These are phyloP conservation scores for Abrostola tripartita DNA, from an alignment of 2,888 invertebrate species.

Conservation along the genomic window DNA sequence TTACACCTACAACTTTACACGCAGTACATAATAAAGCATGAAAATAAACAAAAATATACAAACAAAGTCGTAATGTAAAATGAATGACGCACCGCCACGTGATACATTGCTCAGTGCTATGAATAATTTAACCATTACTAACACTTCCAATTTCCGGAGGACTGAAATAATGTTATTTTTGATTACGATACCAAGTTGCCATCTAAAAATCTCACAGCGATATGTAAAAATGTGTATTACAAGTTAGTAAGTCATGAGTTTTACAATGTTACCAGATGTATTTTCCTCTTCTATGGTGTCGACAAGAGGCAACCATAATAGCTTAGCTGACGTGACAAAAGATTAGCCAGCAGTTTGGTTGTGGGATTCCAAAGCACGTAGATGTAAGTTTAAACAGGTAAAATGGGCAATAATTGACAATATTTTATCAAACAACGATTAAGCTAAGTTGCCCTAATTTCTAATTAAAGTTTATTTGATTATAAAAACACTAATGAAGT, in stretches of 20 bases:
- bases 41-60: constrained; percentile 7
- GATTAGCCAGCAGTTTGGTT: no score
- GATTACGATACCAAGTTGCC: constrained; percentile 52
- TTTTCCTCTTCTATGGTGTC: no score
- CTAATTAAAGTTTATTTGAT: no score
- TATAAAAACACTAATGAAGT: no score
- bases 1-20: neutral
- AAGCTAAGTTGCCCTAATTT: no score
- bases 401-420: no score
- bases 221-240: constrained; percentile 6
- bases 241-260: neutral
- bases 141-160: constrained; percentile 71
- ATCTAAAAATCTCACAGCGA: constrained; percentile 12
- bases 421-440: no score
- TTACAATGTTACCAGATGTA: no score
- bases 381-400: no score
- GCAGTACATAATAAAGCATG: constrained; percentile 1
- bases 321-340: no score
- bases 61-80: constrained; percentile 37
- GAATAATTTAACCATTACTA: constrained; percentile 73
- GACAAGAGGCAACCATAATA: no score
- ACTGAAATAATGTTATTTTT: constrained; percentile 63
- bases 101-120: constrained; percentile 56
- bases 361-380: no score
- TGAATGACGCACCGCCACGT: constrained; percentile 53